A percentile compares a stretch with the other conserved stretches of the same genome.
These are phyloP conservation scores for Scopus umbretta DNA, from an alignment of 2,113 vertebrate species.

Conservation along the genomic window DNA sequence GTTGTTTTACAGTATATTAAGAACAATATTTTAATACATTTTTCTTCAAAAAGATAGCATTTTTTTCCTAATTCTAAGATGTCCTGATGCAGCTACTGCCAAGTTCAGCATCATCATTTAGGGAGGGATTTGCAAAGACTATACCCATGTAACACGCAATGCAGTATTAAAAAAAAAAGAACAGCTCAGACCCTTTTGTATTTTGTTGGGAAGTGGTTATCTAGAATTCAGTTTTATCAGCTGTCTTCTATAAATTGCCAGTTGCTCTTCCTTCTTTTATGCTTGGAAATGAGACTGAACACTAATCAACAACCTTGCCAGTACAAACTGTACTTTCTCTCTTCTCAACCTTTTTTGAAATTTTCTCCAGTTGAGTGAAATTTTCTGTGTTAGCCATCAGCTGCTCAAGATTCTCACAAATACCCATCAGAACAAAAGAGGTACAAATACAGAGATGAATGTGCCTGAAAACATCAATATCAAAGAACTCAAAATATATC, in stretches of 20 bases:
- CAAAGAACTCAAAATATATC: neutral
- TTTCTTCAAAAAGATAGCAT: too few species aligned
- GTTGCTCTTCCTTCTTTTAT: neutral
- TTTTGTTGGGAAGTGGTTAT: neutral
- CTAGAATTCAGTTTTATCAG: neutral
- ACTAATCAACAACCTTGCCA: neutral
- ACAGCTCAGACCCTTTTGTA: neutral
- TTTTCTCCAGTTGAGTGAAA: neutral
- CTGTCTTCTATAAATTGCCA: neutral
- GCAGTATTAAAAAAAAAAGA: neutral
- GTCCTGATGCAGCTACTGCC: neutral
- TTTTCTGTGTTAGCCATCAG: neutral
- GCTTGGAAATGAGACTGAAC: neutral
- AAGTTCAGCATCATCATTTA: neutral
- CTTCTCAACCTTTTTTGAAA: neutral
- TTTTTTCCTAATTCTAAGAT: neutral
- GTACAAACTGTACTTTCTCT: neutral
- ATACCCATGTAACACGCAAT: neutral
- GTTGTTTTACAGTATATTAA: neutral
- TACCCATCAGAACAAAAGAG: neutral
- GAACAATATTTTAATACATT: neutral
- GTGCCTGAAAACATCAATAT: neutral
- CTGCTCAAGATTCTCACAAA: neutral
- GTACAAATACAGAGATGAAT: neutral
- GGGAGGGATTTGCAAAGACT: neutral